Evolutionary conservation across 2,113 vertebrate species (phyloP), one percentile per base, ranked within the genome.

Genomic region (Mustela nigripes): DNA sequence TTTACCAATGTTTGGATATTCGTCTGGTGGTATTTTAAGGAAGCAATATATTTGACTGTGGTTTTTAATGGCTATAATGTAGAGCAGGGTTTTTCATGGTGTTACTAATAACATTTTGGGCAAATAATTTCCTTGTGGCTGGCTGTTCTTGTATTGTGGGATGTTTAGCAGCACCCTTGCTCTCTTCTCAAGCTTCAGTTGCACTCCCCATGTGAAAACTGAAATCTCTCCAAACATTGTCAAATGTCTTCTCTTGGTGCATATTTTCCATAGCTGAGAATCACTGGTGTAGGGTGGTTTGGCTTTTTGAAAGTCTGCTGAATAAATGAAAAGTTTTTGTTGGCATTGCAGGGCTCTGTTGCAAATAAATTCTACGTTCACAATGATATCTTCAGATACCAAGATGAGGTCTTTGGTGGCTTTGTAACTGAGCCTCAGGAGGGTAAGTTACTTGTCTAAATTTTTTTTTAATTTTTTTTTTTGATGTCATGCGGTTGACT

Each of bases 301-400:
- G 53, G 42, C 4, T 81, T 50, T 91, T 84, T 79, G 11, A 78
- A 96, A 79, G 39, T 69, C 16, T 88, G 15, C 89, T 60, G n/a
- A 92, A 39, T 97, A 94, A 85, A 22, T 97, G 4, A 92, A 82
- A 74, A 96, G 4, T 39, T 83, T 95, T 81, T 92, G 58, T 95
- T 98, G 97, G 12, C 76, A 89, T 96, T 98, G 36, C 86, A 99
- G 99, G 99, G 99, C 1, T 99, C 99, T 28, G 99, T 99, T 85
- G 99, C 99, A 87, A 99, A 99, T 98, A 99, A 99, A 95, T 99
- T 99, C 98, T 99, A 99, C 95, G 99, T 99, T 92, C 99, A 99
- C 98, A 99, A 99, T 0, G 99, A 99, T 69, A 99, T 99, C 98
- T 99, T 99, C 97, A 99, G 99, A 94, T 99, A 99, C 97, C 99